Evolutionary conservation across 1,140 invertebrate species (phyloP), one percentile per base, ranked within the genome.

Genomic region (Penaeus vannamei): DNA sequence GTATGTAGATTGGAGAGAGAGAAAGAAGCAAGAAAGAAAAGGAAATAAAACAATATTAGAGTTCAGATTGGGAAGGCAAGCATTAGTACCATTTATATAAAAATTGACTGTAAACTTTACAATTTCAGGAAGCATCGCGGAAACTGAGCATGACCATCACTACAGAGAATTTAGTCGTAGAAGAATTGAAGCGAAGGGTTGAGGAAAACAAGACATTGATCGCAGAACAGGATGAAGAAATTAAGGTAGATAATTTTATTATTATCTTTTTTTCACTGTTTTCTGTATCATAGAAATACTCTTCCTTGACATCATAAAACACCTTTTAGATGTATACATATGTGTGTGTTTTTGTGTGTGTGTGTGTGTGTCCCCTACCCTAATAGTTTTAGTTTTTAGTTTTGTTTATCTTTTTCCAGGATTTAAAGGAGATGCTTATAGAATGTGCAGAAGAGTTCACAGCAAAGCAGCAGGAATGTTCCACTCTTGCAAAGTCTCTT

Each of bases 391-490:
- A 12, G 1, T 8, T 84, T 60, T 84, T 36, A 12, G 3, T 1
- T 42, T 17, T 22, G 4, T 76, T 42, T 17, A 72, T 76, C 10
- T 66, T 20, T 26, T 79, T 36, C 12, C 85, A 84, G 81, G 81
- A 66, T 12, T 61, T 64, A 23, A 32, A 69, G 61, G 87, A 89
- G 64, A 86, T 86, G 87, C 69, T 85, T 29, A 81, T 86, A 12
- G 87, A 89, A 69, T 80, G 81, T 42, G 87, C 87, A 26, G 84
- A 77, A 36, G 69, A 53, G 23, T 80, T 80, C 42, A 80, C 29
- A 26, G 61, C 60, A 23, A 87, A 87, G 59, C 66, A 87, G 59
- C 26, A 87, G 59, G 85, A 87, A 79, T 77, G 80, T 86, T 69
- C 53, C 26, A 22, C 80, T 61, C 86, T 80, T 84, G 8, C 36